Evolutionary conservation across 1,140 invertebrate genomes (phyloP), one percentile per base, ranked within the genome.

Genomic region (Anoplophora glabripennis): DNA sequence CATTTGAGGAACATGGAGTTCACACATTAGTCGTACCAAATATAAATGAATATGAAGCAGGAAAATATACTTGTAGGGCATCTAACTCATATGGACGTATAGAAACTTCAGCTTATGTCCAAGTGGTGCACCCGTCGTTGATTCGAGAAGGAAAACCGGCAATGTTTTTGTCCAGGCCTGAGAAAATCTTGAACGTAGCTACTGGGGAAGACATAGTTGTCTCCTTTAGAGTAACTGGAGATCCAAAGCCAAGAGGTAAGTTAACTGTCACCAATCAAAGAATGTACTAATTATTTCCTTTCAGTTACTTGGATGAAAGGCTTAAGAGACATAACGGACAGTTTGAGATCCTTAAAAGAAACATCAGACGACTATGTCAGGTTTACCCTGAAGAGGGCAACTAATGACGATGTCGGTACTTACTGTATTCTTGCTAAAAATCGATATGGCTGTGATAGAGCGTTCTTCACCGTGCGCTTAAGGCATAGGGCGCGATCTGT

Each of bases 401-500:
- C 86, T 53, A 79, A 86, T 7, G 85, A 92, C 42, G 97, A 99
- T 73, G 87, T 91, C 56, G 96, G 95, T 7, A 94, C 92, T 5
- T 99, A 98, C 75, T 96, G 93, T 47, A 90, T 98, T 58, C 79
- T 98, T 14, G 89, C 92, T 5, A 92, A 91, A 71, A 99, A 99
- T 78, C 80, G 86, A 35, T 89, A 90, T 61, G 96, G 96, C 14
- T 88, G 85, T 64, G 90, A 93, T 66, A 82, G 90, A 74, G 85
- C 87, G 46, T 93, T 93, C 75, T 87, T 92, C 59, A 92, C 90
- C 38, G 83, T 94, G 34, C 84, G 84, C 79, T 79, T 88, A 37
- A 80, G 84, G 64, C 84, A 86, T 63, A 79, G 86, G 52, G 84
- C 86, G 28, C 80, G 85, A 59, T 88, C 87, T 37, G 78, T 84